These are phyloP conservation scores for Altica lythri DNA, from an alignment of 2,888 invertebrate genomes.

Conservation along the genomic window DNA sequence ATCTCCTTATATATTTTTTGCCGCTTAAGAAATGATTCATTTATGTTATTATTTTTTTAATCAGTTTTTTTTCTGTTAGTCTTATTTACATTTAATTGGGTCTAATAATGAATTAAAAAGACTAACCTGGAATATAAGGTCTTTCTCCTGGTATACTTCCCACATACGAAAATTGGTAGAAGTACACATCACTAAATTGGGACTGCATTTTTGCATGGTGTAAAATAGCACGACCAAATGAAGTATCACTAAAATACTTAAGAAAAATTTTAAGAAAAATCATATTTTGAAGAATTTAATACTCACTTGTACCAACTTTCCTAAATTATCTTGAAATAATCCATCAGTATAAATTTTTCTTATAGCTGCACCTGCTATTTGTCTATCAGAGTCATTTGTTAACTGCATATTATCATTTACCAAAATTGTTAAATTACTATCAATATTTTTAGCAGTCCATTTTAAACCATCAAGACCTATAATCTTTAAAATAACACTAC, in stretches of 20 bases:
- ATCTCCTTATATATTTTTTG: no score
- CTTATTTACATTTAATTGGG: no score
- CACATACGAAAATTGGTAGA: slow-evolving; percentile 33
- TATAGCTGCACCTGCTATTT: slow-evolving; percentile 31
- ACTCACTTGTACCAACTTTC: not conserved
- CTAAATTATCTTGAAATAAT: slow-evolving; percentile 11
- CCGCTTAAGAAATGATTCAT: no score
- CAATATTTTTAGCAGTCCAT: slow-evolving; percentile 13
- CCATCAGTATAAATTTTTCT: slow-evolving; percentile 33
- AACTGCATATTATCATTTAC: slow-evolving; percentile 38
- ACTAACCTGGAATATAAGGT: slow-evolving; percentile 17
- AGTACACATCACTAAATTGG: slow-evolving; percentile 25
- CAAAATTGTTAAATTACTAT: slow-evolving; percentile 26
- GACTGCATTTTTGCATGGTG: slow-evolving; percentile 28
- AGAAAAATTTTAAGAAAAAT: no score
- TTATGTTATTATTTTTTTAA: no score
- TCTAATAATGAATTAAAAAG: no score
- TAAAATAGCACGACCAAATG: slow-evolving; percentile 19
- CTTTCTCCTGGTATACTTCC: slow-evolving; percentile 19
- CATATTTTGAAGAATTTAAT: no score
- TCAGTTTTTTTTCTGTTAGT: no score
- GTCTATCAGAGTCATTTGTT: slow-evolving; percentile 16
- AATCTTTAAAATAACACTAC: not conserved
- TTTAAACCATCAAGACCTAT: not conserved
- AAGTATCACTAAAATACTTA: slow-evolving; percentile 27